Base-by-base conservation (phyloP, 92 coral and sea anemone species). In the Palythoa grandis region DNA sequence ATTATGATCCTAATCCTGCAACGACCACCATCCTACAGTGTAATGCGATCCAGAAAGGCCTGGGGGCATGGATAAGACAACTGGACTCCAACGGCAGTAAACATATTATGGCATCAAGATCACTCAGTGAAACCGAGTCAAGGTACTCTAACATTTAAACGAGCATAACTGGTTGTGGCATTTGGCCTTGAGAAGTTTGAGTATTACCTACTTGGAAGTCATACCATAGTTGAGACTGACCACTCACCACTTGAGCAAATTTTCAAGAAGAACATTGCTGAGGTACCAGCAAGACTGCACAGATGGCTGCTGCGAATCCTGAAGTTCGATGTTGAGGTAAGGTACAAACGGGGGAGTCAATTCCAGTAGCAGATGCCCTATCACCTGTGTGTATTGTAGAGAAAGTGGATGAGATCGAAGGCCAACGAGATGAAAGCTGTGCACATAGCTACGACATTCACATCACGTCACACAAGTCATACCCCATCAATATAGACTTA, bases 301-400 rank as follows among this genome's bases (percentile, higher is more conserved):
- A 38, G 76, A 83, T 70, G 79, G 17, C 77, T 91, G 83, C 77
- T 91, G 63, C 76, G 94, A 82, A 82, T 88, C 58, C 54, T 90
- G 78, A 52, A 63, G 69, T 86, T 90, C 77, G 76, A 84, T 84
- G 72, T 90, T 39, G 87, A 92, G 61, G 93, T 90, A 56, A 87
- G 70, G 60, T 92, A 90, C 91, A 87, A 83, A 37, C 88, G 29
- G 93, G 95, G 38, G 70, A 83, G 83, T 37, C 84, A 43, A 92
- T 91, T 15, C 93, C 90, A 35, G 92, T 92, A 7, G 93, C 95
- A 17, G 93, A 92, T 50, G 91, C 90, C 83, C 87, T 84, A 68
- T 92, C 91, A 39, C 87, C 79, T 24, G 66, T 89, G 23, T 92
- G 88, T 47, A 22, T 47, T 53, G 52, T 24, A 15, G 23, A 56